Evolutionary conservation across 2,113 vertebrate genomes (phyloP), one percentile per base, ranked within the genome.

Genomic region (Maccullochella peelii): DNA sequence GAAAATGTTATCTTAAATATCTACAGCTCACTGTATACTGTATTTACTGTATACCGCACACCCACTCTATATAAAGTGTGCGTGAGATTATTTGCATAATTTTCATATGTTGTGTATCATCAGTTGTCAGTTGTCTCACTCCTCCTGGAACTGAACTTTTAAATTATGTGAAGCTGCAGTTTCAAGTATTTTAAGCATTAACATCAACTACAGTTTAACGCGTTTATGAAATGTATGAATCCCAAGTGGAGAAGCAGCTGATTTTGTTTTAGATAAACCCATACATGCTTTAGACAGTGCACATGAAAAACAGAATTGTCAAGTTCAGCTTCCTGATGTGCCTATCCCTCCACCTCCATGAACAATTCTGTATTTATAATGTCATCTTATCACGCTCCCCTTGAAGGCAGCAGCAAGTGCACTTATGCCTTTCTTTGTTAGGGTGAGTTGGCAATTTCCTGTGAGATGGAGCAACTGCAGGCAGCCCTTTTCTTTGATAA

Each of bases 361-460:
- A 94, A 90, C 93, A 94, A 93, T 94, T 94, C 91, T 92, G 88
- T 96, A 95, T 97, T 98, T 97, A 97, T 98, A 97, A 95, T 95
- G 95, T 97, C 97, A 98, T 97, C 95, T 97, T 97, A 97, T 97
- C 97, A 97, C 95, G 94, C 95, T 94, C 94, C 95, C 96, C 96
- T 96, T 93, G 94, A 96, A 96, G 97, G 96, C 96, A 94, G 84
- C 96, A 96, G 97, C 96, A 96, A 96, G 96, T 97, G 96, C 97
- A 96, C 96, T 98, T 97, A 97, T 97, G 96, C 97, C 96, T 98
- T 96, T 96, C 96, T 98, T 98, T 99, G 97, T 99, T 97, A 97
- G 97, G 97, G 97, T 96, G 97, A 98, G 97, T 97, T 98, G 96
- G 97, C 97, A 98, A 96, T 99, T 97, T 98, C 97, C 96, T 96